Base-by-base conservation (phyloP, 2,797 vertebrate genomes). In the Sebastes alutus region DNA sequence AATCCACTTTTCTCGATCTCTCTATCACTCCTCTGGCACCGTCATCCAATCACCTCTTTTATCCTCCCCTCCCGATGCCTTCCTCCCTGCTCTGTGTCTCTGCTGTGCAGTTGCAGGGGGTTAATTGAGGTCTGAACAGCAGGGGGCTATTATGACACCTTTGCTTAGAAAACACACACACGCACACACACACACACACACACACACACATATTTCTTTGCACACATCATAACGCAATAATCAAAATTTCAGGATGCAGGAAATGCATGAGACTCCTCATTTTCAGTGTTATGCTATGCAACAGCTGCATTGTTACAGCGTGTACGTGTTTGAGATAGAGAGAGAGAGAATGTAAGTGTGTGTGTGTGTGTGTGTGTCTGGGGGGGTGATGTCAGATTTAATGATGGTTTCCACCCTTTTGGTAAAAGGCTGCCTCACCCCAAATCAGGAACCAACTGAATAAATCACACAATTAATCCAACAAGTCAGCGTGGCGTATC, bases 41-140 rank as follows among this genome's bases (percentile, higher is more conserved):
- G 7, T 73, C 84, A 86, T 62, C 86, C 77, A 76, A 87, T 90
- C 86, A 42, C 67, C 62, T 63, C 77, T 69, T 79, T 83, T 67
- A 61, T 76, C 63, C 52, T 38, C 42, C 74, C 56, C 63, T 77
- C 73, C 33, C 60, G 65, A 60, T 60, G 65, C 74, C 59, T 74
- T 75, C 66, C 83, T 81, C 72, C 61, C 69, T 27, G 60, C 77
- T 83, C 87, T 49, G 64, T 80, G 35, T 74, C 75, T 82, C 86
- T 73, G 78, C 88, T 88, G 90, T 85, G 90, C 85, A 90, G 86
- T 93, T 81, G 87, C 82, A 84, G 91, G 92, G 91, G 94, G 94
- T 93, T 94, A 93, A 94, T 95, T 93, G 91, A 94, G 93, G 93
- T 92, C 89, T 79, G 52, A 92, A 75, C 92, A 91, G 88, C 90